Conservation (phyloP, 2,113 vertebrate genomes). For the Tragelaphus buxtoni region DNA sequence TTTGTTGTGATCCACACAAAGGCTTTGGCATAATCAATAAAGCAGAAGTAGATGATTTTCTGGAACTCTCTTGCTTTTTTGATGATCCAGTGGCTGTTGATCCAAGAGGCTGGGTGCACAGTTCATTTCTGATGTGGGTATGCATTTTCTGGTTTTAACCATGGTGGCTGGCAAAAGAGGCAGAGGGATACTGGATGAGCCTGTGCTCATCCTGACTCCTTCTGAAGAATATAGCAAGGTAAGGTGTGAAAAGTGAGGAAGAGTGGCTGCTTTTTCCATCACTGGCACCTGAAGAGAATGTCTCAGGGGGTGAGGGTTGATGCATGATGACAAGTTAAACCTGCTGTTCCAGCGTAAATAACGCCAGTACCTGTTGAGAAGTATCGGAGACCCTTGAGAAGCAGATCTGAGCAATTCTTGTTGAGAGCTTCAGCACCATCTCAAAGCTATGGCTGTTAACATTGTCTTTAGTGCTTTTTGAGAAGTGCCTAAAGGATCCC, state of each 20-base stretch:
- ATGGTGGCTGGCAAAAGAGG: accelerated
- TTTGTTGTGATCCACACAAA: not conserved
- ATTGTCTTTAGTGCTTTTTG: not conserved
- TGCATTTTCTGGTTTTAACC: not conserved
- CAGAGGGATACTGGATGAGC: not conserved
- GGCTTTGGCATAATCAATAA: not conserved
- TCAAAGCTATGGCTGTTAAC: not conserved
- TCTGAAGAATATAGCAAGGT: not conserved
- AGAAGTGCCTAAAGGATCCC: not conserved
- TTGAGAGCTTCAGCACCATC: not conserved
- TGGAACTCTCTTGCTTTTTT: not conserved
- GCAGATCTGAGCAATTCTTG: not conserved
- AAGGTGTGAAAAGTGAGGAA: not conserved
- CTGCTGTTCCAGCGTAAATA: not conserved
- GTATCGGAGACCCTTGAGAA: not conserved
- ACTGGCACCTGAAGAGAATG: not conserved
- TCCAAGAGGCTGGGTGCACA: not conserved
- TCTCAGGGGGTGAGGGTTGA: not conserved
- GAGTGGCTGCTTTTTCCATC: not conserved
- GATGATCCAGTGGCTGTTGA: not conserved
- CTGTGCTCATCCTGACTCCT: not conserved
- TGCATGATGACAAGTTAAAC: not conserved
- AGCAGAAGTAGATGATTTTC: not conserved
- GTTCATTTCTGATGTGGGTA: not conserved
- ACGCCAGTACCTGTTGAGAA: not conserved